Evolutionary conservation across 2,888 invertebrate species (phyloP), one percentile per base, ranked within the genome.

Genomic region (Yponomeuta evonymella): DNA sequence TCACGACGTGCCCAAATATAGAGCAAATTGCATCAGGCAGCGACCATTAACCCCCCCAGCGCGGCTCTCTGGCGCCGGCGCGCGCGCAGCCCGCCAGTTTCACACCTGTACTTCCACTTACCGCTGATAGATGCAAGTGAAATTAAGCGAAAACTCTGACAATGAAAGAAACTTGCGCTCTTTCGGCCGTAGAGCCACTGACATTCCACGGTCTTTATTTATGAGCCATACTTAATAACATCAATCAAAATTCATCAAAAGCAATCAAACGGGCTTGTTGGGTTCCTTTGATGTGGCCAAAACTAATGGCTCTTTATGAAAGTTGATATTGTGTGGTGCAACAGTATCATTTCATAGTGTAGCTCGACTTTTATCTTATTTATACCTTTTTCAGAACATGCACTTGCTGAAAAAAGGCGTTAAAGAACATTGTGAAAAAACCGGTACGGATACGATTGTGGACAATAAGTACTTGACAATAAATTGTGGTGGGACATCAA

Each of bases 1-100:
- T 58, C 51, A 15, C 51, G 15, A 15, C 58, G 51, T 79, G 78
- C 76, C 82, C 83, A 82, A 83, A 83, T 83, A 82, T 82, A 82
- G 83, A 82, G 79, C 78, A 78, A 78, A 82, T 82, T 81, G 81
- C 79, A 76, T 76, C 76, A 78, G 75, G 73, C 75, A 74, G 75
- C 75, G 74, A 74, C 75, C 74, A 76, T 76, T 79, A 75, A 73
- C 74, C 66, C 65, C 67, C 66, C 71, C 73, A 70, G 71, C 73
- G 29, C 58, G 30, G 30, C 30, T 12, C 65, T 30, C 33, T 30
- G 29, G 30, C 69, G 23, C 51, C 51, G 23, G 36, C 33, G 67
- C 4, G 11, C 43, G 43, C 67, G 36, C 43, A n/a, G 66, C 66
- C 51, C 51, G 15, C 51, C 51, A 58, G 51, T 58, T 58, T 58